Conservation (phyloP, 2,888 invertebrate genomes). For the Reticulitermes lucifugus region DNA sequence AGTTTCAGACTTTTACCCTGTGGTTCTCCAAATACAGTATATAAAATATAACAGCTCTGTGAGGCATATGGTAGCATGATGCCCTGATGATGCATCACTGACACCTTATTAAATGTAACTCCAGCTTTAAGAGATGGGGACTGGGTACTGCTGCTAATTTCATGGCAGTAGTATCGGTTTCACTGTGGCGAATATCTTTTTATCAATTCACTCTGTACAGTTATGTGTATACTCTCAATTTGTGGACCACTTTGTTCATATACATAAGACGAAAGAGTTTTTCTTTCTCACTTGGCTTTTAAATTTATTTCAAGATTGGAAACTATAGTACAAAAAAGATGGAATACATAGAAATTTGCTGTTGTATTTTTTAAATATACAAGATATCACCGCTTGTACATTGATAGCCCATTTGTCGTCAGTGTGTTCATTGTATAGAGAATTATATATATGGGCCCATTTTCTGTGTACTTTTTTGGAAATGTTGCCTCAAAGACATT, state of each 20-base stretch:
- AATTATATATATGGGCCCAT: slow-evolving; percentile 14
- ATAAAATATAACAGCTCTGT: too few relatives aligned
- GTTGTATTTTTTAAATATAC: slow-evolving; percentile 42
- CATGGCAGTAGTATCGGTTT: background rate
- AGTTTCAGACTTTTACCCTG: too few relatives aligned
- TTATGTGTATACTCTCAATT: slow-evolving; percentile 6
- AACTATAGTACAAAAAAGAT: slow-evolving; percentile 42
- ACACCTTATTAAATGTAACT: too few relatives aligned
- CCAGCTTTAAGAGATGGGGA: too few relatives aligned
- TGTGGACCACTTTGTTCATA: slow-evolving; percentile 47
- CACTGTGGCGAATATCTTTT: background rate
- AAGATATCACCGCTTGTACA: slow-evolving; percentile 35
- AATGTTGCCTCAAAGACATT: background rate
- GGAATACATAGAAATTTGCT: slow-evolving; percentile 39
- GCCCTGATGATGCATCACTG: too few relatives aligned
- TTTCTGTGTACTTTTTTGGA: slow-evolving; percentile 19
- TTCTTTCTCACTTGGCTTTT: slow-evolving; percentile 13
- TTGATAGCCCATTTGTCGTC: slow-evolving; percentile 14
- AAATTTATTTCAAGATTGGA: slow-evolving; percentile 30
- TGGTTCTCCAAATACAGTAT: too few relatives aligned
- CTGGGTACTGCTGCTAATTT: too few relatives aligned
- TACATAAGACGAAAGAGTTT: slow-evolving; percentile 15
- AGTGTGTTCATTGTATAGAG: slow-evolving; percentile 14
- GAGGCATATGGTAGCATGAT: too few relatives aligned
- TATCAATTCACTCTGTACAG: background rate